phyloP scores from a whole-genome alignment of 2,888 invertebrate genomes.

The Phyllotreta striolata region DNA sequence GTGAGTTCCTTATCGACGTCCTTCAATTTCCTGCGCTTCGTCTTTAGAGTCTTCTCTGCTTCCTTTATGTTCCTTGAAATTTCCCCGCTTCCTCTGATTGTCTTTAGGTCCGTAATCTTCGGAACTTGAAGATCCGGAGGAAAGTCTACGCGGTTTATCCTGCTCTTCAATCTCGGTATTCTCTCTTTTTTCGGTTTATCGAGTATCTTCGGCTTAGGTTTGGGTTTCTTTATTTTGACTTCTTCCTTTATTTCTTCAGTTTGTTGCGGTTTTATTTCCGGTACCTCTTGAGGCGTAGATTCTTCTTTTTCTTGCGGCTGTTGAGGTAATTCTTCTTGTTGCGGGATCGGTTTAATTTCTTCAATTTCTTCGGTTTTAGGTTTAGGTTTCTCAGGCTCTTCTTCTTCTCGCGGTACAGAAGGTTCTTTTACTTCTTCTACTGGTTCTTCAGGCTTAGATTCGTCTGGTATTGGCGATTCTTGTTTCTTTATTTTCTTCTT shows the following conservation, averaged over 20 bases:
- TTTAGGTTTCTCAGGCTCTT: constrained; percentile 29
- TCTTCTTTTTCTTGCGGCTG: constrained; percentile 2
- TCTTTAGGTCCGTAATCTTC: constrained; percentile 54
- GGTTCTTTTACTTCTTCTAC: constrained; percentile 4
- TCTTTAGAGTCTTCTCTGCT: constrained; percentile 58
- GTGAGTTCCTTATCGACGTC: constrained; percentile 55
- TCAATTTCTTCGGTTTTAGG: constrained; percentile 18
- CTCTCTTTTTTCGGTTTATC: constrained; percentile 48
- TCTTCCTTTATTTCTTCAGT: constrained; percentile 60
- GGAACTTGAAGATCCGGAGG: constrained; percentile 56
- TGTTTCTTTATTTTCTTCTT: constrained; percentile 55
- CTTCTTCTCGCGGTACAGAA: constrained; percentile 25
- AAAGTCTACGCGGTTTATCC: constrained; percentile 67
- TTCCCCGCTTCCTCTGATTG: constrained; percentile 57
- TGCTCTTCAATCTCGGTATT: constrained; percentile 75
- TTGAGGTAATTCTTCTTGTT: constrained; percentile 41
- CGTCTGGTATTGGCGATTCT: constrained; percentile 45
- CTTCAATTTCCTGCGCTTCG: constrained; percentile 56
- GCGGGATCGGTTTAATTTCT: constrained; percentile 26
- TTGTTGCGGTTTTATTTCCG: constrained; percentile 33
- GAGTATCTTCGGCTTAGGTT: constrained; percentile 57
- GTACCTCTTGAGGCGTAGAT: constrained; percentile 33
- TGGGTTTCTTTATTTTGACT: constrained; percentile 72
- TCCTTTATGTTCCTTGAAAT: constrained; percentile 64
- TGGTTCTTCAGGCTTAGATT: constrained; percentile 15